Conservation (phyloP, 2,888 invertebrate genomes). For the Agrochola macilenta region DNA sequence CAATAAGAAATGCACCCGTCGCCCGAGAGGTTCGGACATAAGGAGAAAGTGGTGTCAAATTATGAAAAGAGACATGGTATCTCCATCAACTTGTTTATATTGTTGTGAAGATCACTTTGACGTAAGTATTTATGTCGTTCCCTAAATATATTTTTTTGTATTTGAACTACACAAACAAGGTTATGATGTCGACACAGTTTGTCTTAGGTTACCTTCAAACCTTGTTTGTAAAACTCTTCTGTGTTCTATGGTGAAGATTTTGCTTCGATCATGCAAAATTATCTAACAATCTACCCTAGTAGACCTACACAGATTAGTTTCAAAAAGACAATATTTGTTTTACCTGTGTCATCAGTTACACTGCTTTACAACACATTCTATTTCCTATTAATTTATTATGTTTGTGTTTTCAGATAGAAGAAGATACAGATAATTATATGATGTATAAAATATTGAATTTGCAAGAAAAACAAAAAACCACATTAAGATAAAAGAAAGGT, state of each 20-base stretch:
- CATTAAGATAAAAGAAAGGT: constrained; percentile 6
- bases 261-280: no score
- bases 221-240: no score
- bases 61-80: not conserved
- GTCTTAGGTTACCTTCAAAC: no score
- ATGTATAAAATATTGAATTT: not conserved
- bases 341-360: no score
- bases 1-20: not conserved
- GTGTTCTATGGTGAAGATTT: no score
- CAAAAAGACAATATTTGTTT: no score
- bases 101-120: constrained; percentile 11
- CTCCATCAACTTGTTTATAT: not conserved
- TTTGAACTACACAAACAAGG: not conserved
- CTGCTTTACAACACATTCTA: no score
- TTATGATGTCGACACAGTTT: no score
- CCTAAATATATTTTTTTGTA: not conserved
- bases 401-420: not conserved
- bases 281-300: no score
- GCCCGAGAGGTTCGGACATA: not conserved
- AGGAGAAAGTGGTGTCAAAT: constrained; percentile 10
- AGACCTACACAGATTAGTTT: no score
- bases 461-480: constrained; percentile 1
- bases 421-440: not conserved
- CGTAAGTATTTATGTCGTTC: not conserved
- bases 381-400: no score